These are phyloP conservation scores for Oreotrochilus melanogaster DNA, from an alignment of 2,113 vertebrate genomes.

Conservation along the genomic window DNA sequence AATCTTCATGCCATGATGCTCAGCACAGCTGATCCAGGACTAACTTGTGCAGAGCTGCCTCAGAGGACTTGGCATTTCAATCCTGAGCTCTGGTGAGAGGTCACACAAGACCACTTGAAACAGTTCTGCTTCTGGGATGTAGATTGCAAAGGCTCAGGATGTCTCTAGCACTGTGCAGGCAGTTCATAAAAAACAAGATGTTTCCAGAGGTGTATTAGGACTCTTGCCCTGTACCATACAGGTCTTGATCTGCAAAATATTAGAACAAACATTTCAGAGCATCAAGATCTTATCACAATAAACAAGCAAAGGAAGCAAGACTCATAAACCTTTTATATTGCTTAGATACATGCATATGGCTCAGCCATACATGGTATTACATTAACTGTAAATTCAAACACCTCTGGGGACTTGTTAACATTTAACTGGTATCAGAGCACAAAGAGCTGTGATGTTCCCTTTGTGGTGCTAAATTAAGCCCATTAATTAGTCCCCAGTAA, in stretches of 20 bases:
- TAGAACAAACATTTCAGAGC: neutral
- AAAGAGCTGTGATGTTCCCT: neutral
- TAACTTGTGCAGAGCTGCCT: neutral
- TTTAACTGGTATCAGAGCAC: conserved; percentile 14
- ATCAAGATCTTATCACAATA: neutral
- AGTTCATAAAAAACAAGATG: neutral
- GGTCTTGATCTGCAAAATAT: neutral
- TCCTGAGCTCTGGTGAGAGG: neutral
- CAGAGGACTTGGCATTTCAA: neutral
- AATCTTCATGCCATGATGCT: neutral
- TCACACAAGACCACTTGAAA: neutral
- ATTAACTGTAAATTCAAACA: neutral
- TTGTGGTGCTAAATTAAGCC: conserved; percentile 19
- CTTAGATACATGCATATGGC: neutral
- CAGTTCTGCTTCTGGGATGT: neutral
- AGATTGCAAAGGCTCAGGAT: neutral
- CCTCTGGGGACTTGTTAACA: neutral
- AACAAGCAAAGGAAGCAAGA: neutral
- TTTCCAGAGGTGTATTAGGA: neutral
- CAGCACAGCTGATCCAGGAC: neutral
- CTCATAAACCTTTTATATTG: neutral
- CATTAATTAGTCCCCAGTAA: conserved; percentile 33
- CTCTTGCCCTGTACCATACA: too few relatives aligned
- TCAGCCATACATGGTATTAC: neutral
- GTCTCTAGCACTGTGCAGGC: neutral